Conservation (phyloP, 2,888 invertebrate species). For the Sinopyrophorus schimmeli region DNA sequence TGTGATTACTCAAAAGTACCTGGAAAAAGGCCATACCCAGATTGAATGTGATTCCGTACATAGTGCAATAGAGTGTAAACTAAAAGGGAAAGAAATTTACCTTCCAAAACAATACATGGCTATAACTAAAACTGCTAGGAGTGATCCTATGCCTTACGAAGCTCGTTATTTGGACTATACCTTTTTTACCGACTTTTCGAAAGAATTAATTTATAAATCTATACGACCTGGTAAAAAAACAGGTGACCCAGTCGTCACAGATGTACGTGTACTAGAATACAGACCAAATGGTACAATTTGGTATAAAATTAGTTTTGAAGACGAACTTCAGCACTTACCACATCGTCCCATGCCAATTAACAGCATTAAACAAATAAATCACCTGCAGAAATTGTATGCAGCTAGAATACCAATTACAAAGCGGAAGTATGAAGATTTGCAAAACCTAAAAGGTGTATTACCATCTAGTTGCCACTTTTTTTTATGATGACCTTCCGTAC, state of each 20-base stretch:
- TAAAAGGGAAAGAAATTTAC: slow-evolving; percentile 27
- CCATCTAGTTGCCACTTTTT: no score
- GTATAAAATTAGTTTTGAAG: not conserved
- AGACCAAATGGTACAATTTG: slow-evolving; percentile 3
- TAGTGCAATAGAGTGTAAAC: slow-evolving; percentile 35
- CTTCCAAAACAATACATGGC: slow-evolving; percentile 33
- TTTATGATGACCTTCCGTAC: no score
- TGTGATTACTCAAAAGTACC: slow-evolving; percentile 39
- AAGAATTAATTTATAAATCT: slow-evolving; percentile 4
- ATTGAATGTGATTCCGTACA: slow-evolving; percentile 44
- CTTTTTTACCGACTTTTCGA: slow-evolving; percentile 23
- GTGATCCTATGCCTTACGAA: slow-evolving; percentile 32
- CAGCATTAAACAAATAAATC: slow-evolving; percentile 5
- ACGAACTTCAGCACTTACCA: no score
- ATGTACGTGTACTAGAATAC: slow-evolving; percentile 2
- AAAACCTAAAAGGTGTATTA: no score
- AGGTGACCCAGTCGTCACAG: slow-evolving; percentile 15
- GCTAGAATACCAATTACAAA: no score
- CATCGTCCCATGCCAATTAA: no score
- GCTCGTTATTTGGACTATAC: slow-evolving; percentile 25
- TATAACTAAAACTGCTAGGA: slow-evolving; percentile 29
- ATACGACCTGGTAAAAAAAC: slow-evolving; percentile 15
- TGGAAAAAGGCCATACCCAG: slow-evolving; percentile 42
- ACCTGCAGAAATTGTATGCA: no score
- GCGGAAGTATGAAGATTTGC: no score